Base-by-base conservation (phyloP, 1,140 invertebrate genomes). In the Dysdera silvatica region DNA sequence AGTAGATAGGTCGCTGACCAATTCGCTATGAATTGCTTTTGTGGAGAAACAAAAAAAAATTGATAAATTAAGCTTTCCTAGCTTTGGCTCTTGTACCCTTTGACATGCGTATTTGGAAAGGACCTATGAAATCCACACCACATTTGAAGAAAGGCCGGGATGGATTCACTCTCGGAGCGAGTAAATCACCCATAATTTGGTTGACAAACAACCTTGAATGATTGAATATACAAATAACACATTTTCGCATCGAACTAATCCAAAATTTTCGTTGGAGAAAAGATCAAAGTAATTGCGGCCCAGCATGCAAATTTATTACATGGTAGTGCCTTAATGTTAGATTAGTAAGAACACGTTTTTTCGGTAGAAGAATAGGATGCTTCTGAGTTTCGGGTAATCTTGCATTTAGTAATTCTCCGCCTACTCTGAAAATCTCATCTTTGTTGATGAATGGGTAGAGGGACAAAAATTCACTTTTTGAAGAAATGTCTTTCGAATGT, bases 11-110 rank as follows among this genome's bases (percentile, higher is more conserved):
- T 29, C 24, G 10, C 29, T 23, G 8, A 68, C n/a, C n/a, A n/a
- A n/a, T 56, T 71, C 70, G 3, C 70, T 37, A 35, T 71, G 70
- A 1, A 71, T 35, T 4, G 63, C 67, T 16, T 67, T 35, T 12
- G 63, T 67, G 18, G 52, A 29, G 8, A 60, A 6, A 45, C 68
- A 69, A 7, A 64, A 61, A 55, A 69, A 66, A 16, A 69, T 33
- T 7, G 10, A 16, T 23, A 58, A n/a, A 32, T 66, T n/a, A 66
- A 16, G 29, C 37, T 28, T 65, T 66, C 20, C 8, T 26, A 10
- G 2, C 18, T 35, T 37, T 55, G 5, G 16, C n/a, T 18, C 31
- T 6, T 55, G 32, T 55, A 4, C 32, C 32, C 7, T 20, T 16
- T 3, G 16, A 23, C 16, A 16, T 2, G 16, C 33, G 29, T 4